A percentile compares a stretch with the other conserved stretches of the same genome.
Evolutionary conservation across 2,888 invertebrate species (phyloP).

Genomic region (Calephelis perditalis): DNA sequence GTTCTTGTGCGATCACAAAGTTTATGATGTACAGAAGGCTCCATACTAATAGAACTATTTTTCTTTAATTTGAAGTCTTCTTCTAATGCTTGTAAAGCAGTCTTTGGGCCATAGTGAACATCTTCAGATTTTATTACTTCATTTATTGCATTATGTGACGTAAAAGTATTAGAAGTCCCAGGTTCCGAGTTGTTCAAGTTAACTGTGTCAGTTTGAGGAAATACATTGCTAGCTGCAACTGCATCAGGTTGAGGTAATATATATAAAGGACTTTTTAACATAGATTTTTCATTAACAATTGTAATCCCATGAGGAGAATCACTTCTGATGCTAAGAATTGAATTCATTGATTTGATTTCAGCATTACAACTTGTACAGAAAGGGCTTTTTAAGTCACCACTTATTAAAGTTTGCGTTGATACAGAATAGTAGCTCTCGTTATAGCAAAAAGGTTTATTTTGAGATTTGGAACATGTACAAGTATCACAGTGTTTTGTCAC

Average conservation of each 20-base stretch:
- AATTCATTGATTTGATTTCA: constrained; percentile 66
- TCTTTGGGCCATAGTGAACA: constrained; percentile 38
- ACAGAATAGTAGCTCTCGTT: constrained; percentile 78
- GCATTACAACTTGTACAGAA: constrained; percentile 81
- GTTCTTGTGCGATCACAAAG: constrained; percentile 76
- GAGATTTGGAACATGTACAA: constrained; percentile 83
- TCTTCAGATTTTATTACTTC: constrained; percentile 43
- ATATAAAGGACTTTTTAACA: constrained; percentile 48
- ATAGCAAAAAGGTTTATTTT: constrained; percentile 71
- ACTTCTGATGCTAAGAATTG: constrained; percentile 62
- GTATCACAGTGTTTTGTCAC: constrained; percentile 90
- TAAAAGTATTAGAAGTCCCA: constrained; percentile 35
- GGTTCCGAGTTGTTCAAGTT: constrained; percentile 27
- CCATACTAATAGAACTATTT: constrained; percentile 45
- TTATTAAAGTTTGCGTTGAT: constrained; percentile 79
- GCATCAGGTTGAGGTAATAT: constrained; percentile 47
- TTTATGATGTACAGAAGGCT: constrained; percentile 78
- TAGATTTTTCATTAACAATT: constrained; percentile 51
- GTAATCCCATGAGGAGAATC: constrained; percentile 55
- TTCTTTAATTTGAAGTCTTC: constrained; percentile 47
- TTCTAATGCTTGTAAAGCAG: constrained; percentile 36
- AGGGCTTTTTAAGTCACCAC: constrained; percentile 69
- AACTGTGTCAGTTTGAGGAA: constrained; percentile 42
- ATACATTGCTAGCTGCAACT: constrained; percentile 35
- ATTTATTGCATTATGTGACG: constrained; percentile 36